Conservation (phyloP, 2,888 invertebrate genomes). For the Chrysina gloriosa region DNA sequence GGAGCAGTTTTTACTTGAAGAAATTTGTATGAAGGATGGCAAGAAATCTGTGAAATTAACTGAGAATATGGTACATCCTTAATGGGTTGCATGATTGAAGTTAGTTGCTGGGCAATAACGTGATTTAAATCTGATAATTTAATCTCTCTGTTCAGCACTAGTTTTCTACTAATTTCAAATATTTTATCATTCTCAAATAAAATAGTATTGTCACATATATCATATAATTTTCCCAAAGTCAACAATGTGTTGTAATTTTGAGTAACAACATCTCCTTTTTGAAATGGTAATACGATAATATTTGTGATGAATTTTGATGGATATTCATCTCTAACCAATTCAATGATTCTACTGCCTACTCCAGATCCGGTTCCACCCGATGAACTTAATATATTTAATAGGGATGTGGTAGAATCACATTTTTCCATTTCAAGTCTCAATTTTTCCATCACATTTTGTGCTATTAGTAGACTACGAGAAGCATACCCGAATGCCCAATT, state of each 20-base stretch:
- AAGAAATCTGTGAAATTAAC: slow-evolving; percentile 62
- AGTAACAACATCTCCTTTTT: slow-evolving; percentile 66
- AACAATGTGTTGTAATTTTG: slow-evolving; percentile 68
- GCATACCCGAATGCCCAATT: slow-evolving; percentile 69
- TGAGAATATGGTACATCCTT: slow-evolving; percentile 53
- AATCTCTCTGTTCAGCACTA: slow-evolving; percentile 53
- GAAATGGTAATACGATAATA: slow-evolving; percentile 65
- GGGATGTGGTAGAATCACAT: slow-evolving; percentile 62
- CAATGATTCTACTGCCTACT: slow-evolving; percentile 65
- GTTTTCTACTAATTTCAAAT: slow-evolving; percentile 61
- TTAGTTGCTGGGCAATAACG: slow-evolving; percentile 65
- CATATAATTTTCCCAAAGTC: slow-evolving; percentile 65
- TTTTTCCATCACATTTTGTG: slow-evolving; percentile 60
- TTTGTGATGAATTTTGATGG: slow-evolving; percentile 64
- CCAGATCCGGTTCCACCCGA: slow-evolving; percentile 70
- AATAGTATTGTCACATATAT: slow-evolving; percentile 62
- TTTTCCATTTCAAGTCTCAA: slow-evolving; percentile 64
- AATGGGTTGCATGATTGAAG: slow-evolving; percentile 65
- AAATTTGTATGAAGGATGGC: slow-evolving; percentile 66
- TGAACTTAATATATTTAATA: slow-evolving; percentile 65
- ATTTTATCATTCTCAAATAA: slow-evolving; percentile 67
- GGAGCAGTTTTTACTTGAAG: slow-evolving; percentile 64
- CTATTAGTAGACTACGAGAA: slow-evolving; percentile 61
- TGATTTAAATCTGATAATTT: slow-evolving; percentile 65
- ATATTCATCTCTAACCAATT: slow-evolving; percentile 64